Evolutionary conservation across 2,888 invertebrate species (phyloP), one percentile per base, ranked within the genome.

Genomic region (Oscheius sp.): DNA sequence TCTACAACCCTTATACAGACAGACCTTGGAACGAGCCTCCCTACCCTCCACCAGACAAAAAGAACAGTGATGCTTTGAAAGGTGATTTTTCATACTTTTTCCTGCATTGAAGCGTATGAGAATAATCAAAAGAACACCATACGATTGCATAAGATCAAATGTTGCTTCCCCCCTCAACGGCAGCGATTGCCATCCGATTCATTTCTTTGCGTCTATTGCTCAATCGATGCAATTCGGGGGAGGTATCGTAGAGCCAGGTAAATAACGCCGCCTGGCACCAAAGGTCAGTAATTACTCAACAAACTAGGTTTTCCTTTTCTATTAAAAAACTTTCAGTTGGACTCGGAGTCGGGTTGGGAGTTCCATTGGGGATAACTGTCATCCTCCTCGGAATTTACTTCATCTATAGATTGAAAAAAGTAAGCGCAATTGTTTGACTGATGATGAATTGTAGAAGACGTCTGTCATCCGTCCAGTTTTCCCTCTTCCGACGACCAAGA

Each of bases 341-440:
- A 2, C 54, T 77, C 6, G 77, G 77, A 28, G 38, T 77, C 22
- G 74, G 74, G 2, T 49, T 77, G 0, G 77, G 77, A 17, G 70
- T 77, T 8, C 68, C 71, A 20, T 47, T 77, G 4, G 73, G 74
- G 4, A 32, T 70, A 14, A 51, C 73, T n/a, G 68, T 69, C n/a
- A 4, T 54, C 14, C 56, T 69, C 8, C 50, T 73, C 9, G n/a
- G n/a, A n/a, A 44, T 72, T 1, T 62, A 69, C 38, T 44, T 74
- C n/a, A 62, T 68, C 38, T 73, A 68, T 50, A 70, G 74, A 62
- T 73, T 12, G n/a, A 51, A 4, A 51, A 6, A 51, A 51, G 32
- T n/a, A n/a, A n/a, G n/a, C n/a, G 22, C 30, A 51, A 51, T 12
- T 9, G 2, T 8, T 5, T 12, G 32, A 26, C 36, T 12, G 8